Evolutionary conservation across 2,113 vertebrate genomes (phyloP).

Genomic region (Rhinolophus ferrumequinum): DNA sequence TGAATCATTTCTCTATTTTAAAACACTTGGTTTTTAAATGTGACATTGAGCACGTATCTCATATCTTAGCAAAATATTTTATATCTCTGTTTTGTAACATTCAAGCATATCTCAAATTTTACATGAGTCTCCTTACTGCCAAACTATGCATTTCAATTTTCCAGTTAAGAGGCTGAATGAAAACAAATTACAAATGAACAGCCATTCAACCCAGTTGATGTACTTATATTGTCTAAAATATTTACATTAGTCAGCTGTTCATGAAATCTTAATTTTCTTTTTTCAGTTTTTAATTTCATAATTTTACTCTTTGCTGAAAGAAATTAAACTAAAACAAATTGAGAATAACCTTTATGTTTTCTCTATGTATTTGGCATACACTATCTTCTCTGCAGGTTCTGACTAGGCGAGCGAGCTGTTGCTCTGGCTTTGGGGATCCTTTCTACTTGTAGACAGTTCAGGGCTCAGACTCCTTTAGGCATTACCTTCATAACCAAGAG

Average conservation of each 20-base stretch:
- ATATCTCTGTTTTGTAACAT: neutral
- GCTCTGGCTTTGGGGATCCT: neutral
- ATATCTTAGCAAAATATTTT: neutral
- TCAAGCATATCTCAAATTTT: neutral
- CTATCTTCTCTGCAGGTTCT: neutral
- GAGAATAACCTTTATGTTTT: neutral
- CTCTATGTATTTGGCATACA: neutral
- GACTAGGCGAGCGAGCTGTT: neutral
- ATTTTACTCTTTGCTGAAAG: neutral
- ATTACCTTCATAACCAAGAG: neutral
- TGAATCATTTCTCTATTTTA: neutral
- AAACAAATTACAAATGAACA: conserved; percentile 32
- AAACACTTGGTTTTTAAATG: neutral
- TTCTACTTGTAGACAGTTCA: neutral
- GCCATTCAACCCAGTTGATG: neutral
- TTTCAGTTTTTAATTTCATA: conserved; percentile 41
- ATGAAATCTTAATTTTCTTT: conserved; percentile 53
- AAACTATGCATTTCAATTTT: neutral
- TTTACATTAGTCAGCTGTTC: conserved; percentile 67
- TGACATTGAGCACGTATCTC: neutral
- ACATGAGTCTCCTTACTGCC: neutral
- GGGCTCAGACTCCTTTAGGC: neutral
- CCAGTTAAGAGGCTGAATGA: neutral
- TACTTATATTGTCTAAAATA: conserved; percentile 5
- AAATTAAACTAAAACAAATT: neutral